These are phyloP conservation scores for Drosophila grimshawi DNA, from an alignment of 1,140 invertebrate species.

Conservation along the genomic window DNA sequence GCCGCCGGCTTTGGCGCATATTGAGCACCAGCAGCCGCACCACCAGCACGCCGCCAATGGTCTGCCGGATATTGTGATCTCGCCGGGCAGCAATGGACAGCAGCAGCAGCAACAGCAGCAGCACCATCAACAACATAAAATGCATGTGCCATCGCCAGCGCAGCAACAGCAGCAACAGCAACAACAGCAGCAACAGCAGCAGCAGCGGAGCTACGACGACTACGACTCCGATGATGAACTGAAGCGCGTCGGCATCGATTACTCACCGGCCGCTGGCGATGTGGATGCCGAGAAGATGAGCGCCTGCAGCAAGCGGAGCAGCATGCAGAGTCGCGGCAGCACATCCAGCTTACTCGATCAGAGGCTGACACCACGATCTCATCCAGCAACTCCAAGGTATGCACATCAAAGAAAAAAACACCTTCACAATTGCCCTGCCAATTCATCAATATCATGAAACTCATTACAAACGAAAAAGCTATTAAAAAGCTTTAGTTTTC, in stretches of 20 bases:
- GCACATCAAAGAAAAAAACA: too few relatives aligned
- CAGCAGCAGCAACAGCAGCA: conserved; percentile 80
- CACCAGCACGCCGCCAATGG: conserved; percentile 50
- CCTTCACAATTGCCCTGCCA: too few relatives aligned
- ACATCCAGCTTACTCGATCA: conserved; percentile 93
- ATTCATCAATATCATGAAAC: too few relatives aligned
- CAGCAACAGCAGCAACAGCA: conserved; percentile 78
- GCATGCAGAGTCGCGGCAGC: conserved; percentile 95
- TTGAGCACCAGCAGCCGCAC: conserved; percentile 43
- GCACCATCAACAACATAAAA: conserved; percentile 58
- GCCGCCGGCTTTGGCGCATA: conserved; percentile 60
- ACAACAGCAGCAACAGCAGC: conserved; percentile 82
- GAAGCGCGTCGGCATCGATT: conserved; percentile 93
- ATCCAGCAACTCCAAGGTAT: conserved; percentile 93
- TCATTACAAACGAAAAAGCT: neutral
- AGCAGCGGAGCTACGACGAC: conserved; percentile 91
- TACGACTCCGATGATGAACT: conserved; percentile 96
- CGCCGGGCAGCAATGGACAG: conserved; percentile 80
- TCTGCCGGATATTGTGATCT: conserved; percentile 81
- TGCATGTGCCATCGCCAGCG: conserved; percentile 59
- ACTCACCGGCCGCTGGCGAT: conserved; percentile 91
- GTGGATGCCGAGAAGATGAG: conserved; percentile 83
- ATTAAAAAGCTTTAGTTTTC: too few relatives aligned
- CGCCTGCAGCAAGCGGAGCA: conserved; percentile 94
- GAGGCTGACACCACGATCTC: conserved; percentile 93